These are phyloP conservation scores for Caenorhabditis imperialis DNA, from an alignment of 2,888 invertebrate species.

Conservation along the genomic window DNA sequence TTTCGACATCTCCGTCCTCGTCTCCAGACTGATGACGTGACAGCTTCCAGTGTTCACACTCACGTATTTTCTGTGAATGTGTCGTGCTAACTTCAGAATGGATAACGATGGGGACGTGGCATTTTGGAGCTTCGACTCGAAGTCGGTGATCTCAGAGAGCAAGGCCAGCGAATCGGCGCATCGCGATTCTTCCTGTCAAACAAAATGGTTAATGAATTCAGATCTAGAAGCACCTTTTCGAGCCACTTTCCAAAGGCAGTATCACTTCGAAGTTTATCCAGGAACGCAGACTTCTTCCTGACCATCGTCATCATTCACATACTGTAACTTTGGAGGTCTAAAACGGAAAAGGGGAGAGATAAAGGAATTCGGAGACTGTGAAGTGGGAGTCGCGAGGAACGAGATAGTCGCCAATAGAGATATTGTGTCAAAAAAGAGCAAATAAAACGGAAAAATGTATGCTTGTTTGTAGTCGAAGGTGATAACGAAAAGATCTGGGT, in stretches of 20 bases:
- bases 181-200: slow-evolving; percentile 39
- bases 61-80: slow-evolving; percentile 49
- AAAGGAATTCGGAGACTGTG: neutral
- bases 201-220: neutral
- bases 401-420: no score
- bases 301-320: no score
- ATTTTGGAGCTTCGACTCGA: slow-evolving; percentile 26
- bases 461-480: slow-evolving; percentile 10
- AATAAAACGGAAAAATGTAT: slow-evolving; percentile 4
- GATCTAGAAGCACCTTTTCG: no score
- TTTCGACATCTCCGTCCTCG: slow-evolving; percentile 17
- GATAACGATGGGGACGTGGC: slow-evolving; percentile 15
- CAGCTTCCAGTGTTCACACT: slow-evolving; percentile 47
- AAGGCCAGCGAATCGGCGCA: slow-evolving; percentile 43
- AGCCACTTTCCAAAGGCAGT: no score
- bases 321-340: no score
- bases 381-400: slow-evolving; percentile 9
- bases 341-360: no score
- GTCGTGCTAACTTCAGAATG: slow-evolving; percentile 38
- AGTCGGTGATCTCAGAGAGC: slow-evolving; percentile 22
- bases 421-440: slow-evolving; percentile 40
- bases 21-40: slow-evolving; percentile 20
- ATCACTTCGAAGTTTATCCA: no score
- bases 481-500: neutral
- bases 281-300: no score